These are phyloP conservation scores for Panagrolaimus sp. DNA, from an alignment of 1,140 invertebrate species.

Conservation along the genomic window DNA sequence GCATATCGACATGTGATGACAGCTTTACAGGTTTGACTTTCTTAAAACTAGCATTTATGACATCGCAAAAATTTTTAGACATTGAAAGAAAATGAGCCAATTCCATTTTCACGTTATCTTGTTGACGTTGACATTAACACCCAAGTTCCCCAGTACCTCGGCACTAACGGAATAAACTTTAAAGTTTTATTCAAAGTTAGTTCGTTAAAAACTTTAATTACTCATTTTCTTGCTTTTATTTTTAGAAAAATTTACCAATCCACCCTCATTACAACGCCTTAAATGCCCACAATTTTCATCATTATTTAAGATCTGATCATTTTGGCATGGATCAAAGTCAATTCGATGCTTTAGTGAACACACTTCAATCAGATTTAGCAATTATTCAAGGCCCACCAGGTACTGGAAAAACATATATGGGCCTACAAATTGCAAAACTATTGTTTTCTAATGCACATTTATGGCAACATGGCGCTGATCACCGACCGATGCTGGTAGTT, in stretches of 20 bases:
- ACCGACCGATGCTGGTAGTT: conserved; percentile 74
- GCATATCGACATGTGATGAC: too few relatives aligned
- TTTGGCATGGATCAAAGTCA: conserved; percentile 60
- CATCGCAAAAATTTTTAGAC: conserved; percentile 51
- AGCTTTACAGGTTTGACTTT: conserved; percentile 61
- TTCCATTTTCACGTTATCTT: conserved; percentile 59
- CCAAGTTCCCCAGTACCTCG: conserved; percentile 22
- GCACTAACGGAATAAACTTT: neutral
- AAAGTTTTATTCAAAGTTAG: too few relatives aligned
- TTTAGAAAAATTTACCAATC: too few relatives aligned
- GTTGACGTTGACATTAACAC: conserved; percentile 33
- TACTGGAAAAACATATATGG: too few relatives aligned
- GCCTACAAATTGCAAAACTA: neutral
- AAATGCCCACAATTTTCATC: neutral
- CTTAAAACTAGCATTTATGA: conserved; percentile 62
- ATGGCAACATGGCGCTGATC: conserved; percentile 68
- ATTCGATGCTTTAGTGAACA: conserved; percentile 59
- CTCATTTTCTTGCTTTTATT: too few relatives aligned
- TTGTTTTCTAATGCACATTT: conserved; percentile 28
- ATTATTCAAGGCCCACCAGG: conserved; percentile 64
- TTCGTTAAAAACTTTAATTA: too few relatives aligned
- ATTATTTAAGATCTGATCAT: neutral
- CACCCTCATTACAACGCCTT: neutral
- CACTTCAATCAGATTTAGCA: conserved; percentile 62
- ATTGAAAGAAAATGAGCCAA: conserved; percentile 40